Base-by-base conservation (phyloP, 2,113 vertebrate species). In the Barbus barbus region DNA sequence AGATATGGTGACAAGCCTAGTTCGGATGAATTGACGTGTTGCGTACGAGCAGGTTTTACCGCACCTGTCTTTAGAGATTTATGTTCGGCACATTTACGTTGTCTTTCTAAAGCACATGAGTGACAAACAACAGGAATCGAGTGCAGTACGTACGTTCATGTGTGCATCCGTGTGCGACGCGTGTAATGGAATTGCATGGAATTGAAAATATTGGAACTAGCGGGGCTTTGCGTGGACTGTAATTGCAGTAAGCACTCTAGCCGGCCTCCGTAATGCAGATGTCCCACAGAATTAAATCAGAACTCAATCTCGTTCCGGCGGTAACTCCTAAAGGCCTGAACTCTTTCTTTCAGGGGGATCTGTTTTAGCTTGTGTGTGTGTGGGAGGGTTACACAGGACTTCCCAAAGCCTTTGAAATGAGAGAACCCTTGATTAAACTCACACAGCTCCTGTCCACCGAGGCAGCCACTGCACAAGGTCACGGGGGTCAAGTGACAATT, bases 351-450 rank as follows among this genome's bases (percentile, higher is more conserved):
- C 28, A 46, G 61, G 74, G 61, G 38, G 73, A 78, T 84, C 88
- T 89, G 90, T 86, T 87, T 88, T 77, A 63, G 58, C 18, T 87
- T 89, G 13, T 83, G 77, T 86, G 73, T 9, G 38, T 6, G 36
- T 6, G 36, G 11, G 44, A 46, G 11, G 48, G 48, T 81, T 31
- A 85, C 87, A 63, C 38, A 24, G 28, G 83, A 58, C 77, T 87
- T 85, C 84, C 83, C 75, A 86, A 88, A 46, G 85, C 81, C 92
- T 89, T 91, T 93, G 93, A 93, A 93, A 94, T 88, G 85, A 86
- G 91, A 94, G 91, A 94, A 91, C 87, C 89, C 90, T 92, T 94
- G 91, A 92, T 94, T 93, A 93, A 92, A 87, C 90, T 86, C 90
- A 89, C 81, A 83, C 90, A 86, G 90, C 89, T 87, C 85, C 89